Conservation (phyloP, 2,113 vertebrate species). For the Labeo rohita region DNA sequence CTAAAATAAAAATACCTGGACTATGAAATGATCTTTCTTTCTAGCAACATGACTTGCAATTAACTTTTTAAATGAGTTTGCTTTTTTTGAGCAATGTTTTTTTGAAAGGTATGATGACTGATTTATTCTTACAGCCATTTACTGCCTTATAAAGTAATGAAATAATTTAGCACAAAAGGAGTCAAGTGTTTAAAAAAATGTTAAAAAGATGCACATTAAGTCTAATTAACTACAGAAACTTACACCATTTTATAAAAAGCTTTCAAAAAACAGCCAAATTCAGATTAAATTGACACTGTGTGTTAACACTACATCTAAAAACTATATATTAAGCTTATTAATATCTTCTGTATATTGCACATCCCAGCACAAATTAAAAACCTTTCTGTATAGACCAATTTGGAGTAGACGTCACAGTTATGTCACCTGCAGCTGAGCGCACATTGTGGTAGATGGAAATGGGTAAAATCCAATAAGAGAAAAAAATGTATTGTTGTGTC, state of each 20-base stretch:
- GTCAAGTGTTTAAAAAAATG: background rate
- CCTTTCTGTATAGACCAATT: too few species aligned
- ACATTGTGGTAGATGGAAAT: too few species aligned
- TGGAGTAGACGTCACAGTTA: too few species aligned
- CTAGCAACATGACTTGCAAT: background rate
- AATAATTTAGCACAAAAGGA: background rate
- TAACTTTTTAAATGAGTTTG: background rate
- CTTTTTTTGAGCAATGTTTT: background rate
- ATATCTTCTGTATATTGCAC: too few species aligned
- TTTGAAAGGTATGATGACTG: background rate
- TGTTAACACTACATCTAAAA: background rate
- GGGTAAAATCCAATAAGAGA: too few species aligned
- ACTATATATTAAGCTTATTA: background rate
- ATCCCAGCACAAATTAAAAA: too few species aligned
- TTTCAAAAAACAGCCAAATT: background rate
- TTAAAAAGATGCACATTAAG: background rate
- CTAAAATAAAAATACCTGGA: background rate
- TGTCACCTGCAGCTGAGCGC: too few species aligned
- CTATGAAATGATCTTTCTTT: background rate
- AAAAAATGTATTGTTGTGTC: too few species aligned
- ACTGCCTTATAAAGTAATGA: background rate
- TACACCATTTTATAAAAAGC: background rate
- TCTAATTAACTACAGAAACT: background rate
- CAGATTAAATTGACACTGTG: background rate
- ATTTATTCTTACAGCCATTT: background rate